Evolutionary conservation across 2,888 invertebrate species (phyloP), one percentile per base, ranked within the genome.

Genomic region (Periphyllus acericola): DNA sequence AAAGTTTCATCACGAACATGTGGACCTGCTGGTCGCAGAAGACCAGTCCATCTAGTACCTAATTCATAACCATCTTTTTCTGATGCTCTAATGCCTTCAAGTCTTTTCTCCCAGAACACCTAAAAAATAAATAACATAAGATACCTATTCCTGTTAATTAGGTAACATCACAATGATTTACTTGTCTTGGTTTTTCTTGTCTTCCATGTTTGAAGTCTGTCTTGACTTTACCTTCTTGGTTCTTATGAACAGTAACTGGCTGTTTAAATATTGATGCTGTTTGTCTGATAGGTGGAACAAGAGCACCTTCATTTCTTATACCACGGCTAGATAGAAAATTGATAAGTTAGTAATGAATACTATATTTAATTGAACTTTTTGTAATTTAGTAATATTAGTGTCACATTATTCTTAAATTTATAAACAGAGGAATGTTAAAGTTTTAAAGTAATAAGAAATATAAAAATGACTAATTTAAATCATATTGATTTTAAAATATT

Each of bases 231-330:
- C 97, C 96, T 91, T 97, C 96, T 91, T 96, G 97, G 52, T 96
- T 97, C 91, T 97, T 96, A 90, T 97, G 95, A 9, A 99, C 96
- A 1, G 99, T 99, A 0, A 99, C 99, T 0, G 99, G 99, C 91
- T 99, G 99, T 91, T 99, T 99, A 92, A 99, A 99, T 91, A 99
- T 99, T 4, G 98, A 98, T 0, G 99, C 98, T 0, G 99, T 99
- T 93, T 99, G 99, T 76, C 99, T 94, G 89, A 99, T 98, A 2
- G 99, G 99, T 80, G 98, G 96, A 84, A 98, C 96, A 89, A 99
- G 92, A 21, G 97, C 96, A 19, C 97, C 95, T 92, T 99, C 99
- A 90, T 95, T 96, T 89, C 97, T 93, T 21, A 96, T 94, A 84
- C 95, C 95, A 90, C 97, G 94, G 90, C 94, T 96, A 92, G 89